phyloP scores from a whole-genome alignment of 2,888 invertebrate genomes.

The Ryuthela nishihirai region DNA sequence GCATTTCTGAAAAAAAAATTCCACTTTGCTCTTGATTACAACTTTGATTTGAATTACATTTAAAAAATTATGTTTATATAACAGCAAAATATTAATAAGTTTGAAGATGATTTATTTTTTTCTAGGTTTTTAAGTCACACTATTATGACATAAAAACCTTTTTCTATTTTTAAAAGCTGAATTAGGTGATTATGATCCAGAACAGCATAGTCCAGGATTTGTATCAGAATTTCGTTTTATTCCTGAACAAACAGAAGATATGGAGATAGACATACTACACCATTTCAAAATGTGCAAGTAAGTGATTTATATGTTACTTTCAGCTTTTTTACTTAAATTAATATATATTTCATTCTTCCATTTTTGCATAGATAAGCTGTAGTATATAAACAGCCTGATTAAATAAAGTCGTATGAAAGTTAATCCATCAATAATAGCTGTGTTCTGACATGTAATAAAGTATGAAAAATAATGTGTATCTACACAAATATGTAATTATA shows the following conservation, averaged over 20 bases:
- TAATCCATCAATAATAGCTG: too few species aligned
- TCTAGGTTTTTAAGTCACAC: neutral
- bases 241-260: slow-evolving; percentile 91
- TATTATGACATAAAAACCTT: neutral
- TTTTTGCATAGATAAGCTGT: too few species aligned
- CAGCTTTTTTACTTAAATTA: too few species aligned
- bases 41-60: neutral
- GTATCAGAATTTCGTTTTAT: slow-evolving; percentile 98
- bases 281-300: slow-evolving; percentile 64
- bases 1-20: too few species aligned
- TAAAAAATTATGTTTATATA: neutral
- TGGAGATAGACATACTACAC: slow-evolving; percentile 91
- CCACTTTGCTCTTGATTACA: neutral
- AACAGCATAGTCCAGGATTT: slow-evolving; percentile 88
- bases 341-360: too few species aligned
- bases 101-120: neutral
- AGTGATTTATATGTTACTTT: too few species aligned
- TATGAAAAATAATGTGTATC: too few species aligned
- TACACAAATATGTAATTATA: too few species aligned
- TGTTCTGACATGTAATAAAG: too few species aligned
- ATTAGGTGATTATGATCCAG: slow-evolving; percentile 92
- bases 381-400: too few species aligned
- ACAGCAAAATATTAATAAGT: neutral
- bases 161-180: slow-evolving; percentile 68
- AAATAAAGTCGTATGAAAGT: too few species aligned